phyloP scores from a whole-genome alignment of 2,888 invertebrate genomes.

The Orchesella flavescens region DNA sequence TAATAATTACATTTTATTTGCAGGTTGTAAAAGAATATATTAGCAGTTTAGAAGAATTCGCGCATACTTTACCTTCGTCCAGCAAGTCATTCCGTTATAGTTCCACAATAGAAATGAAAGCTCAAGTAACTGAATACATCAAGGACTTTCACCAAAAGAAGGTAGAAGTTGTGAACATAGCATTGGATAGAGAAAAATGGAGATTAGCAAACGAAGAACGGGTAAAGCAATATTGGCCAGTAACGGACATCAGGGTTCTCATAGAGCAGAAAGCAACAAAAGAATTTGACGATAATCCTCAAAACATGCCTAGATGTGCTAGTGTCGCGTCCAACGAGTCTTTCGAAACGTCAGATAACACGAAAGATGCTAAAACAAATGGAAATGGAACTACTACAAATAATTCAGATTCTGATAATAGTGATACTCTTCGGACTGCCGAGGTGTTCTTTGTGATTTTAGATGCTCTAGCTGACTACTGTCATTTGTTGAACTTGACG shows the following conservation, averaged over 20 bases:
- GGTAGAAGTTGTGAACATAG: constrained; percentile 68
- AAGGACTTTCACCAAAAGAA: constrained; percentile 70
- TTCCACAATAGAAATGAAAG: constrained; percentile 70
- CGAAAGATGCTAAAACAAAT: constrained; percentile 29
- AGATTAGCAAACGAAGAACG: constrained; percentile 66
- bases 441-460: constrained; percentile 72
- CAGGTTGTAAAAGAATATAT: constrained; percentile 72
- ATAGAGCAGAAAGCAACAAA: constrained; percentile 51
- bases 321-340: constrained; percentile 47
- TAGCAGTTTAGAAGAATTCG: constrained; percentile 72
- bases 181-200: constrained; percentile 71
- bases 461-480: constrained; percentile 70
- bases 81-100: constrained; percentile 65
- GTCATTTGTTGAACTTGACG: constrained; percentile 69
- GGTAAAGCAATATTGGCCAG: constrained; percentile 66
- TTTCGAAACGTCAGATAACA: constrained; percentile 37
- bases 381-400: constrained; percentile 23
- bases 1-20: constrained; percentile 5
- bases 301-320: constrained; percentile 30
- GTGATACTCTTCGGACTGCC: constrained; percentile 62
- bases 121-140: constrained; percentile 71
- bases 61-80: constrained; percentile 67
- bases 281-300: constrained; percentile 14
- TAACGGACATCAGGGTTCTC: constrained; percentile 59
- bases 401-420: constrained; percentile 4